These are phyloP conservation scores for Psittacula derbiana DNA, from an alignment of 2,797 vertebrate genomes.

Conservation along the genomic window DNA sequence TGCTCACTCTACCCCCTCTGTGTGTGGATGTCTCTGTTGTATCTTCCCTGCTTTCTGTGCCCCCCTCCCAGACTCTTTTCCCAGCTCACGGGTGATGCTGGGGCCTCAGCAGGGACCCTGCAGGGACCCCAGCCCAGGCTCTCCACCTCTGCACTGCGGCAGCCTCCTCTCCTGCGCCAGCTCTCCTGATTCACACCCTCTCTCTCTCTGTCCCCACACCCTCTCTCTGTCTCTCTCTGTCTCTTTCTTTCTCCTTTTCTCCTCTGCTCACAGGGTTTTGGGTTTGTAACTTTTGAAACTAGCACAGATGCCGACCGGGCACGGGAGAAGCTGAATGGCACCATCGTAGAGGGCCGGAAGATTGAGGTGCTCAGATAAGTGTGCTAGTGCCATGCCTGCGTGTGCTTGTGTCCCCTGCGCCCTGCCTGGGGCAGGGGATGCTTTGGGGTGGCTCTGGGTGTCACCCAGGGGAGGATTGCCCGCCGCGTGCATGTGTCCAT, in stretches of 20 bases:
- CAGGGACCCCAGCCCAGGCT: not conserved
- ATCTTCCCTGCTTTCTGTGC: constrained; percentile 48
- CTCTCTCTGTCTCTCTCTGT: constrained; percentile 49
- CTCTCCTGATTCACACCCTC: constrained; percentile 72
- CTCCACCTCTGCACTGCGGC: constrained; percentile 30
- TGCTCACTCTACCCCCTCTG: not conserved
- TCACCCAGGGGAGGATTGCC: not conserved
- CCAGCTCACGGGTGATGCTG: not conserved
- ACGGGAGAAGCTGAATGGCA: constrained; percentile 98
- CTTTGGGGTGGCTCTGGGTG: not conserved
- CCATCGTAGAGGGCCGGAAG: constrained; percentile 99
- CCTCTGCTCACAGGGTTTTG: constrained; percentile 89
- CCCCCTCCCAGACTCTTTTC: constrained; percentile 42
- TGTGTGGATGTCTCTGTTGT: constrained; percentile 33
- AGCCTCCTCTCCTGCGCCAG: constrained; percentile 53
- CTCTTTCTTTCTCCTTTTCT: constrained; percentile 75
- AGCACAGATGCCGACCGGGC: constrained; percentile 96
- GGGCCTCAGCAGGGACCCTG: not conserved
- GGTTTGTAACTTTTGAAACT: constrained; percentile 99
- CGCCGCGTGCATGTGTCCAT: not conserved
- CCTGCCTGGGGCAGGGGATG: not conserved
- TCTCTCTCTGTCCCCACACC: constrained; percentile 64
- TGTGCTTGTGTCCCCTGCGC: not conserved
- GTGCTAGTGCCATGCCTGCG: constrained; percentile 62
- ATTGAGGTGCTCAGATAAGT: constrained; percentile 90